Percentiles rank a stretch among this genome's conserved stretches.
Conservation (phyloP, 1,140 invertebrate genomes). For the Hylaeus volcanicus region DNA sequence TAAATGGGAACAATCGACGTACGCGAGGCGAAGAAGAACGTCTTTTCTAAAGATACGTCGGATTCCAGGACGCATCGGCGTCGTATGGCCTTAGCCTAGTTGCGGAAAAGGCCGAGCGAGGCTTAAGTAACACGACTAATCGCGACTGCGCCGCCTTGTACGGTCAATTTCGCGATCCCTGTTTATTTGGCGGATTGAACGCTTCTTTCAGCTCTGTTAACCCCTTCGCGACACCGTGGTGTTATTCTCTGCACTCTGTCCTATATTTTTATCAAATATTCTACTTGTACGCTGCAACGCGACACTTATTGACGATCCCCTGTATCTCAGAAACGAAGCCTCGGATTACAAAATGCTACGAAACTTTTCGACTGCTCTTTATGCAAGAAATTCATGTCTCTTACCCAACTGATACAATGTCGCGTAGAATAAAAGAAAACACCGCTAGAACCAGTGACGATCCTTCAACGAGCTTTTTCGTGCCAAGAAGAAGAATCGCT, state of each 20-base stretch:
- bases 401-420: neutral
- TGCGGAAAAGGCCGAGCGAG: constrained; percentile 26
- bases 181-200: constrained; percentile 4
- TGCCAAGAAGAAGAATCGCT: constrained; percentile 23
- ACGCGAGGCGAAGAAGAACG: constrained; percentile 5
- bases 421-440: neutral
- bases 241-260: too few species aligned
- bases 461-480: neutral
- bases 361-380: too few species aligned
- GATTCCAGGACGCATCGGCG: constrained; percentile 37
- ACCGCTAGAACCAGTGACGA: constrained; percentile 11
- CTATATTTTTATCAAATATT: too few species aligned
- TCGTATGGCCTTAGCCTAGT: constrained; percentile 49
- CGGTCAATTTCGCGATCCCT: neutral
- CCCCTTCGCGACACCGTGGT: too few species aligned
- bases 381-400: too few species aligned
- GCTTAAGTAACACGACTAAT: constrained; percentile 42
- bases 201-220: neutral
- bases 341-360: too few species aligned
- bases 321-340: too few species aligned
- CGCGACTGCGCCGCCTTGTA: constrained; percentile 12
- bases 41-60: constrained; percentile 28
- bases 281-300: too few species aligned
- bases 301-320: too few species aligned
- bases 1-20: constrained; percentile 35